Evolutionary conservation across 2,113 vertebrate species (phyloP).

Genomic region (Eurystomus gularis): DNA sequence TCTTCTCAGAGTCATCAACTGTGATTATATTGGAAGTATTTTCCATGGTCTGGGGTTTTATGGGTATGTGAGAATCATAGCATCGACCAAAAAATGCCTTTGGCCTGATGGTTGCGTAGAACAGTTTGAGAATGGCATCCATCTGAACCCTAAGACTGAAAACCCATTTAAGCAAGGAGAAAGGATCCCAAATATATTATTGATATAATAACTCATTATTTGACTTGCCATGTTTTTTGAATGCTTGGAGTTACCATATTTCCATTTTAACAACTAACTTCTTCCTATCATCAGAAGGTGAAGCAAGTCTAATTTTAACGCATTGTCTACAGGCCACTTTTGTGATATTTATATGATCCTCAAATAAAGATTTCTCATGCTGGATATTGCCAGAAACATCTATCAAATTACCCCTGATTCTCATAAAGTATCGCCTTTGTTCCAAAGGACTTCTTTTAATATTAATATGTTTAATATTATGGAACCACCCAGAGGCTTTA

Average conservation of each 20-base stretch:
- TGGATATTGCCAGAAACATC: neutral
- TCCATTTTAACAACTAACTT: neutral
- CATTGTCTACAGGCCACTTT: neutral
- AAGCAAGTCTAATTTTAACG: neutral
- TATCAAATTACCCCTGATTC: neutral
- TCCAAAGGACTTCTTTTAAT: neutral
- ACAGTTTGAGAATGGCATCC: neutral
- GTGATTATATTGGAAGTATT: neutral
- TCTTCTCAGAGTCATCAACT: neutral
- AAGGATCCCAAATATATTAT: neutral
- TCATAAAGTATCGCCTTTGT: neutral
- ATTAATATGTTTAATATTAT: slow-evolving; percentile 5
- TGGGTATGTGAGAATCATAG: neutral
- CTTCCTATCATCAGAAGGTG: neutral
- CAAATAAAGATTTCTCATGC: slow-evolving; percentile 10
- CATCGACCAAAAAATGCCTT: neutral
- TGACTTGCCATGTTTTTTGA: neutral
- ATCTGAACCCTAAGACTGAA: neutral
- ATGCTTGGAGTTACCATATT: neutral
- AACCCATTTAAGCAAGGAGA: neutral
- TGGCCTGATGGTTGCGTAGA: neutral
- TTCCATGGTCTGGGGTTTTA: neutral
- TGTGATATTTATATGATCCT: neutral
- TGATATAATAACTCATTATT: neutral
- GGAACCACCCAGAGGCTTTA: slow-evolving; percentile 8